Conservation (phyloP, 2,797 vertebrate genomes). For the Lepus townsendii region DNA sequence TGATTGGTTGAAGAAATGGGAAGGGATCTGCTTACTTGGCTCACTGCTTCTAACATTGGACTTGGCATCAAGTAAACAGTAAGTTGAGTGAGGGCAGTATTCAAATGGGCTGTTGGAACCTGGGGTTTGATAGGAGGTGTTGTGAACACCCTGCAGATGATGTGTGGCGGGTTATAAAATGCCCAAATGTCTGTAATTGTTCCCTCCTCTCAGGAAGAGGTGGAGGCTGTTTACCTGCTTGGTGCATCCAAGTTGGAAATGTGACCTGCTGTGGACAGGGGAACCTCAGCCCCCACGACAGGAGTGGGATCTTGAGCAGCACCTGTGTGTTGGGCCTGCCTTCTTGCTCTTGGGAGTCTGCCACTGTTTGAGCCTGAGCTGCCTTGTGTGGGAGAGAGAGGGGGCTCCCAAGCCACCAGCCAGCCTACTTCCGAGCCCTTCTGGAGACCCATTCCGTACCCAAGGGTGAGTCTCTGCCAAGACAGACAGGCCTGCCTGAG, state of each 20-base stretch:
- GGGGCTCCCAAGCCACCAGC: background rate
- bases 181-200: background rate
- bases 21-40: background rate
- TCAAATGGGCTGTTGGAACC: background rate
- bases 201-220: background rate
- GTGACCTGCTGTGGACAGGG: background rate
- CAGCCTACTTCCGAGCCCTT: background rate
- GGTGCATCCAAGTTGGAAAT: background rate
- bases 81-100: background rate
- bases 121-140: background rate
- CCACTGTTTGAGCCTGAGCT: fast-evolving
- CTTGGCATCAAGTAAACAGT: background rate
- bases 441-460: background rate
- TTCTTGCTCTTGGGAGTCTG: background rate
- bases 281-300: too few species aligned
- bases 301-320: too few species aligned
- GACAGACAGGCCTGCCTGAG: background rate
- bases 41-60: background rate
- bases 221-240: background rate
- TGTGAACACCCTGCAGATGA: background rate
- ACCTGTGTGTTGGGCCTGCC: fast-evolving
- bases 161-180: background rate
- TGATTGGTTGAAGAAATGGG: background rate
- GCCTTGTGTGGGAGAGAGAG: background rate
- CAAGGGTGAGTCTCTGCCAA: background rate